Evolutionary conservation across 2,113 vertebrate species (phyloP).

Genomic region (Atlantisia rogersi): DNA sequence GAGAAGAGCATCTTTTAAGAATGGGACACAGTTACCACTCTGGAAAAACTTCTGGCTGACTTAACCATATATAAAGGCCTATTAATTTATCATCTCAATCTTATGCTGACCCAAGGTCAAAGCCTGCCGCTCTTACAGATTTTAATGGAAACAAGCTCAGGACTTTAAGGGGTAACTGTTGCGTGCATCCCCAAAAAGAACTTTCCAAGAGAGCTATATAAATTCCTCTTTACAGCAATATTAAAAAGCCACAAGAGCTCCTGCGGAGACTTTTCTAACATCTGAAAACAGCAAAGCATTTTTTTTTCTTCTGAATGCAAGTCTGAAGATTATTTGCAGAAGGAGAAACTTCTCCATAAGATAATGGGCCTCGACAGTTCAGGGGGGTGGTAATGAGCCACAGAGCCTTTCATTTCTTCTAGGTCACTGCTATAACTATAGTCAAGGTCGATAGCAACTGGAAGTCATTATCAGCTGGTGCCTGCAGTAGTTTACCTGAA

Average conservation of each 20-base stretch:
- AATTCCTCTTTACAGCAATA: neutral
- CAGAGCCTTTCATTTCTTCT: constrained; percentile 16
- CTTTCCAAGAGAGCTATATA: neutral
- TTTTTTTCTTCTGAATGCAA: neutral
- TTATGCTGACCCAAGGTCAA: neutral
- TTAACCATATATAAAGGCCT: neutral
- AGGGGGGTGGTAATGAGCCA: constrained; percentile 16
- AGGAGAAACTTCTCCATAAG: constrained; percentile 9
- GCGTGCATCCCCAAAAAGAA: neutral
- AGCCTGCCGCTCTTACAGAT: neutral
- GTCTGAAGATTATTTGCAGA: constrained; percentile 10
- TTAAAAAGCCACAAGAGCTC: neutral
- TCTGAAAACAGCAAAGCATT: neutral
- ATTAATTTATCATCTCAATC: constrained; percentile 8
- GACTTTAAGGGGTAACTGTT: neutral
- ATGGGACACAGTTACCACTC: neutral
- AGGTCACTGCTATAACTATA: constrained; percentile 29
- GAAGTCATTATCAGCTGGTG: constrained; percentile 30
- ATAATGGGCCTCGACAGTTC: constrained; percentile 2
- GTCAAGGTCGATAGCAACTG: constrained; percentile 27
- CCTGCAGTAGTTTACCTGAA: constrained; percentile 22
- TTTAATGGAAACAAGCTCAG: neutral
- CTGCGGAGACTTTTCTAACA: neutral
- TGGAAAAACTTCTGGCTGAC: constrained; percentile 9
- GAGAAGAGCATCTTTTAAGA: neutral